These are phyloP conservation scores for Acrocephalus arundinaceus DNA, from an alignment of 2,113 vertebrate species.

Conservation along the genomic window DNA sequence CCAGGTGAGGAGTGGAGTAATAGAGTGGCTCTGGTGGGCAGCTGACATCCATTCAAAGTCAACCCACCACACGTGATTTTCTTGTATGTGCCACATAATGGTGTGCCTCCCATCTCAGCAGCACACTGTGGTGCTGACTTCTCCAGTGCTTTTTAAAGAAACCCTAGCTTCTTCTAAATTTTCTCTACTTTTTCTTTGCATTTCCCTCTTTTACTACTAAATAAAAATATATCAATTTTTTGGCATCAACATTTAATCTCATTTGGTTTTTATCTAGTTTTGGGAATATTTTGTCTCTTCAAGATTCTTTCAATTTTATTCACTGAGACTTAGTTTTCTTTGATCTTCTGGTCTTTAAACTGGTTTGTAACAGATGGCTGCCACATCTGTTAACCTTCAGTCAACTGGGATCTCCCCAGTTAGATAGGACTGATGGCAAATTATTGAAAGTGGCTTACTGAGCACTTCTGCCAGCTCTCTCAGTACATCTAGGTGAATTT, in stretches of 20 bases:
- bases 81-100: rapidly evolving
- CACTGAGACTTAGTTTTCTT: background rate
- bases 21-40: background rate
- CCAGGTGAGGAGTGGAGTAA: background rate
- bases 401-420: background rate
- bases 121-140: background rate
- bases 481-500: background rate
- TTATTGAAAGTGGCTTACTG: background rate
- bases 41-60: background rate
- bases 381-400: background rate
- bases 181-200: background rate
- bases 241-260: background rate
- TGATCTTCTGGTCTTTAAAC: background rate
- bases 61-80: background rate
- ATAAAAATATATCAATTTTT: background rate
- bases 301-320: background rate
- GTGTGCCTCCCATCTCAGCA: rapidly evolving
- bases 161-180: background rate
- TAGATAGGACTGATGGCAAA: background rate
- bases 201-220: background rate
- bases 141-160: background rate
- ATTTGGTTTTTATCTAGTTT: rapidly evolving
- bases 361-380: rapidly evolving
- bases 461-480: background rate
- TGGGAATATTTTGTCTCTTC: background rate